Percentiles rank a stretch among this genome's conserved stretches.
Evolutionary conservation across 1,140 invertebrate species (phyloP).

Genomic region (Euura saliciscinereae): DNA sequence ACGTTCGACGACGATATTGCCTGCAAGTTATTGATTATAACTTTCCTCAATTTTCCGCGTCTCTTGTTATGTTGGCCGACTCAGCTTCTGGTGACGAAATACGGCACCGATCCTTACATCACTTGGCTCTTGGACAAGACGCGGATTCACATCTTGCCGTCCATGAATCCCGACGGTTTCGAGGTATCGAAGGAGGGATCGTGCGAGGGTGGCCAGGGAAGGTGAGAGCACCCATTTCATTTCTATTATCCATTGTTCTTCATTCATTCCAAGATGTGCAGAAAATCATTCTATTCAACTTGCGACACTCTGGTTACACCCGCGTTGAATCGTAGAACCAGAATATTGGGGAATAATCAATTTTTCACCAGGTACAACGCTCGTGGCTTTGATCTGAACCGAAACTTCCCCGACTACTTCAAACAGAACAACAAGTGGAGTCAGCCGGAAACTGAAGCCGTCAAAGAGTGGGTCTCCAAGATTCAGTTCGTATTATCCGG

Average conservation of each 20-base stretch:
- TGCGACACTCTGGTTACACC: not conserved
- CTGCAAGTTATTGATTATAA: not conserved
- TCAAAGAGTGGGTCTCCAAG: conserved; percentile 92
- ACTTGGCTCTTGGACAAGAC: conserved; percentile 89
- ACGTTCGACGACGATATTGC: too few species aligned
- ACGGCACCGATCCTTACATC: conserved; percentile 79
- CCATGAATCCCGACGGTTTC: conserved; percentile 92
- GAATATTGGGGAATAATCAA: not conserved
- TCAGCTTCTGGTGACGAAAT: conserved; percentile 82
- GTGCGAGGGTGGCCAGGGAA: conserved; percentile 84
- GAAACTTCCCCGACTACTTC: conserved; percentile 93
- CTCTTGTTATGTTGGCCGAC: conserved; percentile 33
- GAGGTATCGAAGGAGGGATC: conserved; percentile 85
- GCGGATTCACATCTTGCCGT: conserved; percentile 89
- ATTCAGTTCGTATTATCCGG: conserved; percentile 92
- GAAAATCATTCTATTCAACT: not conserved
- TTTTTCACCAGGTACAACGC: conserved; percentile 76
- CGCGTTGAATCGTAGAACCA: too few species aligned
- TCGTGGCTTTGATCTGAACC: conserved; percentile 86
- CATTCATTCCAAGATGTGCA: not conserved
- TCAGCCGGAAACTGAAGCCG: conserved; percentile 92
- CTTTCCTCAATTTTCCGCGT: conserved; percentile 18
- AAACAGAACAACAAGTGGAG: conserved; percentile 84
- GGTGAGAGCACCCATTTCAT: conserved; percentile 60
- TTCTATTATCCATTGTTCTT: not conserved